Base-by-base conservation (phyloP, 64 coral and sea anemone species). In the Catalaphyllia jardinei region DNA sequence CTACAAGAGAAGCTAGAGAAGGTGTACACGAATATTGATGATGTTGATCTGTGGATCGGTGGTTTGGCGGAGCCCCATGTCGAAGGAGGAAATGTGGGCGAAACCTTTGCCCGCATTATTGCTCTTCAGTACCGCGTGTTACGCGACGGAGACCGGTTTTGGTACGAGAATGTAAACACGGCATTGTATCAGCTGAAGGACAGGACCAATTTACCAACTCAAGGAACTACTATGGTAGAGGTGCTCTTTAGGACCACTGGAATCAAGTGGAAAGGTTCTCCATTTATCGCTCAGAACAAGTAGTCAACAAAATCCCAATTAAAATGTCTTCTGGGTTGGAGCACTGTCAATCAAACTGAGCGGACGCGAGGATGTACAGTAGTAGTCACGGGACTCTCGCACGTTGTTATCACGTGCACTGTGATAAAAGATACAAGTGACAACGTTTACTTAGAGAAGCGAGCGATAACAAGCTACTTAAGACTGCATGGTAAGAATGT, bases 21-120 rank as follows among this genome's bases (percentile, higher is more conserved):
- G 71, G 84, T 98, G 1, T 98, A 88, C 89, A 28, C 91, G 3
- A 93, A 80, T 62, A 51, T 96, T 59, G 88, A 98, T 83, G 92
- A 98, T 54, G 25, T 98, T n/a, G 95, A 98, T 57, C 29, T 94
- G n/a, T 98, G 95, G 95, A 93, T 98, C 10, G 95, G 95, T 18
- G 95, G 95, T 49, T 31, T 98, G 19, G 95, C 95, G 0, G 95
- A 98, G 67, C 72, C 90, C 3, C 95, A 98, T 75, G 92, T 98
- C 4, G 92, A 92, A 10, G 89, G 95, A 25, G 95, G 95, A 19
- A 91, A 87, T 39, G 94, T 96, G 1, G 94, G 94, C 28, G 94
- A 96, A 74, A 96, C 94, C 2, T 96, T 96, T 42, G 94, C 94
- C 15, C 94, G 91, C 5, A 93, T 96, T 27, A 90, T 96, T 25